These are phyloP conservation scores for Pipra filicauda DNA, from an alignment of 2,113 vertebrate genomes.

Conservation along the genomic window DNA sequence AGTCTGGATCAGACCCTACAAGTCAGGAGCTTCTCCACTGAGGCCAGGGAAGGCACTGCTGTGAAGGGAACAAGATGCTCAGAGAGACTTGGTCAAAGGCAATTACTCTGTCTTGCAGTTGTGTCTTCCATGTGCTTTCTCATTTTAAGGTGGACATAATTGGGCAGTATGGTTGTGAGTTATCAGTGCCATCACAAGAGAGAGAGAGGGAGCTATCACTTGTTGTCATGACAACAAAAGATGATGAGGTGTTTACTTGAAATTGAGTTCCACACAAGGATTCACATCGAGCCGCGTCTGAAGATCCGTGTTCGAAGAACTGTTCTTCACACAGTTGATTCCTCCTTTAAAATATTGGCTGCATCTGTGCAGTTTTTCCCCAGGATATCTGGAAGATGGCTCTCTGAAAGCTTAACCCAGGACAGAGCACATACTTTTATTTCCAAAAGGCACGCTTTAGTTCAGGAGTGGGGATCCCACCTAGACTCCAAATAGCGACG, in stretches of 20 bases:
- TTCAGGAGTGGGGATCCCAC: slow-evolving; percentile 35
- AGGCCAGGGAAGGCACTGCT: neutral
- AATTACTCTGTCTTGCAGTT: neutral
- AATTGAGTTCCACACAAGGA: slow-evolving; percentile 27
- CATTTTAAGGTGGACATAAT: neutral
- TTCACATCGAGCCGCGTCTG: neutral
- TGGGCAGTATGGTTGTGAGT: slow-evolving; percentile 15
- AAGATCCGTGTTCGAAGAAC: slow-evolving; percentile 1
- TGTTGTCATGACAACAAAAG: slow-evolving; percentile 81
- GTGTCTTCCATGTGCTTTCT: neutral
- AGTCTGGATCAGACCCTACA: neutral
- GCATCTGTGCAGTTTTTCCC: slow-evolving; percentile 15
- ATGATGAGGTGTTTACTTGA: slow-evolving; percentile 57
- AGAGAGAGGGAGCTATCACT: slow-evolving; percentile 54
- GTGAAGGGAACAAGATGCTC: neutral
- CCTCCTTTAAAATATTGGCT: neutral
- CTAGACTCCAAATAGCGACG: neutral
- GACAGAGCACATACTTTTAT: neutral
- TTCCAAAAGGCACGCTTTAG: slow-evolving; percentile 6
- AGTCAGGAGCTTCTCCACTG: neutral
- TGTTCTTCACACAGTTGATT: neutral
- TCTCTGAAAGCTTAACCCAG: slow-evolving; percentile 35
- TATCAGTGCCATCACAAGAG: slow-evolving; percentile 57
- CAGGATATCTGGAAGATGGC: neutral
- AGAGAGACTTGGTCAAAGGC: neutral